phyloP scores from a whole-genome alignment of 2,888 invertebrate species.

The Hirtodrosophila confusa region DNA sequence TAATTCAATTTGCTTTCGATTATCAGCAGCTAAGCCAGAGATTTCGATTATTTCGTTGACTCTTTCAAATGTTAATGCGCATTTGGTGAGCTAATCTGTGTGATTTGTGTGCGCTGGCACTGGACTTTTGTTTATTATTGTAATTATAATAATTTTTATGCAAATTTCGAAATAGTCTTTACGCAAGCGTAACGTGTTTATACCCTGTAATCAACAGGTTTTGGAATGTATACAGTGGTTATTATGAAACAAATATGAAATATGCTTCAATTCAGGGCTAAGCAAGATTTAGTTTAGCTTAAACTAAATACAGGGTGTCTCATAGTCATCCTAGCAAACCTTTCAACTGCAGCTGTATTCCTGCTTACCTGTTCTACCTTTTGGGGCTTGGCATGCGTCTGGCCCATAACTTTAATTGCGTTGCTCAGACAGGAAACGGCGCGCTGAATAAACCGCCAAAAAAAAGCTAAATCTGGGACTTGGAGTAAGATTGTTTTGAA shows the following conservation, averaged over 20 bases:
- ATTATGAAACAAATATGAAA: too few relatives aligned
- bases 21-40: slow-evolving; percentile 57
- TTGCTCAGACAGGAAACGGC: slow-evolving; percentile 46
- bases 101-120: slow-evolving; percentile 50
- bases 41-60: slow-evolving; percentile 25
- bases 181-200: slow-evolving; percentile 19
- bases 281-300: too few relatives aligned
- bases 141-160: slow-evolving; percentile 60
- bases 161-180: slow-evolving; percentile 23
- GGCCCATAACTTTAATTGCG: slow-evolving; percentile 43
- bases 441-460: slow-evolving; percentile 12
- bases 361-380: slow-evolving; percentile 10
- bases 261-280: too few relatives aligned
- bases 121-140: slow-evolving; percentile 48
- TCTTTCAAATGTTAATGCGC: slow-evolving; percentile 54
- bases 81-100: slow-evolving; percentile 51
- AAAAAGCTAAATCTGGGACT: slow-evolving; percentile 27
- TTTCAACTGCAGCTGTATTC: slow-evolving; percentile 4
- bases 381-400: slow-evolving; percentile 34
- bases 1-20: slow-evolving; percentile 76
- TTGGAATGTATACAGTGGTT: neutral
- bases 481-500: slow-evolving; percentile 37
- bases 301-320: slow-evolving; percentile 18
- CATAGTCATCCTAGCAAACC: too few relatives aligned
- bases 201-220: neutral